A percentile compares a stretch with the other conserved stretches of the same genome.
Evolutionary conservation across 53 echinoderm and acorn worm species (phyloP).

Genomic region (Glandiceps talaboti): DNA sequence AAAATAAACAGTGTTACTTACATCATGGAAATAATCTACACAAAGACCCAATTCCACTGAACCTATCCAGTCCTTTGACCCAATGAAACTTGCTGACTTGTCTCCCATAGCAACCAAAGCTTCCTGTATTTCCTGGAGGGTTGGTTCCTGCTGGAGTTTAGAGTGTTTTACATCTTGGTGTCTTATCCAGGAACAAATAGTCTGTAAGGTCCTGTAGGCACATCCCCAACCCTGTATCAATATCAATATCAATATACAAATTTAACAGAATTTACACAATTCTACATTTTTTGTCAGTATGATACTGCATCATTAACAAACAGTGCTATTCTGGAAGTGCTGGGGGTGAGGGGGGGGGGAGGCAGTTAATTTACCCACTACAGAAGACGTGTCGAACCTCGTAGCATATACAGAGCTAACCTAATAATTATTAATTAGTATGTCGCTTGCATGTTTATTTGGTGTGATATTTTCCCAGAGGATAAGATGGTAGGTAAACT

Average conservation of each 20-base stretch:
- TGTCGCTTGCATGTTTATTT: too few relatives aligned
- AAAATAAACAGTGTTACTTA: too few relatives aligned
- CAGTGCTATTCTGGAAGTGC: background rate
- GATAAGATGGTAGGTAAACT: too few relatives aligned
- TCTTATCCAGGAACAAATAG: slow-evolving; percentile 39
- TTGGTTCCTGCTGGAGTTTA: slow-evolving; percentile 13
- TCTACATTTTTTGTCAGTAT: too few relatives aligned
- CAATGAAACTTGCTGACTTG: slow-evolving; percentile 28
- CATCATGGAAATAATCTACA: slow-evolving; percentile 40
- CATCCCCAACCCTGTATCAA: slow-evolving; percentile 49
- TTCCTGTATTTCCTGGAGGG: slow-evolving; percentile 28
- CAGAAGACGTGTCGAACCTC: too few relatives aligned
- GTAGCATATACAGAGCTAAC: too few relatives aligned
- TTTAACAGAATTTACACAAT: too few relatives aligned
- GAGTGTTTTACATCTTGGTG: background rate
- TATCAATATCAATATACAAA: too few relatives aligned
- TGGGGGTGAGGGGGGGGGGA: too few relatives aligned
- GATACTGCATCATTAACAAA: background rate
- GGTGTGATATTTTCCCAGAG: too few relatives aligned
- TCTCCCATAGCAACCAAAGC: slow-evolving; percentile 48
- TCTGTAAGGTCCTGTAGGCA: slow-evolving; percentile 56
- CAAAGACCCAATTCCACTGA: slow-evolving; percentile 44
- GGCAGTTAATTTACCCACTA: too few relatives aligned
- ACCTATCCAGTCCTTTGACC: slow-evolving; percentile 61
- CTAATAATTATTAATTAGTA: too few relatives aligned